Base-by-base conservation (phyloP, 23 tunicate genomes). In the Diplosoma virens region DNA sequence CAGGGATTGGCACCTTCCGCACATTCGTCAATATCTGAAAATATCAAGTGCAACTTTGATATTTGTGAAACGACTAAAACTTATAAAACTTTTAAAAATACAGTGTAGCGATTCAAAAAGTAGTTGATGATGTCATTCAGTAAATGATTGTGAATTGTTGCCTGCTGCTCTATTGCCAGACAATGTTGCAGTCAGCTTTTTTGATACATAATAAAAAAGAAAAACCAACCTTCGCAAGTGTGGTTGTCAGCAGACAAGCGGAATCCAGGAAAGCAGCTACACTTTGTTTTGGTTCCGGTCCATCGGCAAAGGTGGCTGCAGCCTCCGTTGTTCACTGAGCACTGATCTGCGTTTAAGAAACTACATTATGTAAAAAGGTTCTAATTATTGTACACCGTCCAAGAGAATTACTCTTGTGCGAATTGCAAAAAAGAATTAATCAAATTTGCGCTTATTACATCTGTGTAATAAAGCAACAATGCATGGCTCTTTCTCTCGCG, bases 1-100 rank as follows among this genome's bases (percentile, higher is more conserved):
- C 86, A 81, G 0, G 86, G 86, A 35, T 81, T 41, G 2, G 86
- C 79, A 30, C 86, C 79, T n/a, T 81, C 79, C 37, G 79, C 59
- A 35, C 86, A 81, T 30, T 81, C 86, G 79, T 81, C 33, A 34
- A 81, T 81, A 71, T 81, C 86, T 81, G 61, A 35, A 67, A 17
- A n/a, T n/a, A n/a, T n/a, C n/a, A n/a, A n/a, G n/a, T n/a, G n/a
- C n/a, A n/a, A n/a, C n/a, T n/a, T n/a, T n/a, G n/a, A n/a, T n/a
- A n/a, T n/a, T n/a, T n/a, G n/a, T n/a, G n/a, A n/a, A n/a, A n/a
- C n/a, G n/a, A n/a, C n/a, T n/a, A n/a, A n/a, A n/a, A n/a, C n/a
- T n/a, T n/a, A n/a, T n/a, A n/a, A n/a, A n/a, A n/a, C n/a, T n/a
- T n/a, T n/a, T n/a, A n/a, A n/a, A n/a, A 45, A 45, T 45, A 45